Evolutionary conservation across 2,113 vertebrate genomes (phyloP), one percentile per base, ranked within the genome.

Genomic region (Sinocyclocheilus maitianheensis): DNA sequence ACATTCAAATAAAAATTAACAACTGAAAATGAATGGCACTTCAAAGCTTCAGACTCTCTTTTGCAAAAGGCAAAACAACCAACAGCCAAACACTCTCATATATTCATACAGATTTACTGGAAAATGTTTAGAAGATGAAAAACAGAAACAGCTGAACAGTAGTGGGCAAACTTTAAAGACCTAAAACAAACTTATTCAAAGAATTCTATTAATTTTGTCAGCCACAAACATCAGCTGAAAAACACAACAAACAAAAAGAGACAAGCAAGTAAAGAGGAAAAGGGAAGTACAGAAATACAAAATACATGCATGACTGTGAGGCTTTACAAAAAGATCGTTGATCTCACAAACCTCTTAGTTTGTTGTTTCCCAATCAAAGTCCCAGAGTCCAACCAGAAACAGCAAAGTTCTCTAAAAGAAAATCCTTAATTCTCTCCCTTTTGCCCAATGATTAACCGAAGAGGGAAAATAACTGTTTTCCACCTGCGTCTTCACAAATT

Each of bases 261-360:
- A 43, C 34, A 63, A 67, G 65, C 24, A 46, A 18, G 55, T n/a
- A 51, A 69, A 40, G 12, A 74, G 4, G 37, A 34, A 78, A 20
- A 40, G 26, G 67, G 26, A 78, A 67, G 67, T 24, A 79, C 40
- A 74, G 75, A 48, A 22, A 75, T 58, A 40, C 77, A 77, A 53
- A 63, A 80, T 10, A 13, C 20, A 43, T 46, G 77, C 30, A 79
- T 30, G 77, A 37, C 58, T 62, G 40, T 77, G 72, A 65, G 55
- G 40, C 58, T 3, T 46, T 74, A 85, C 40, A 84, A 72, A 91
- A 88, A 90, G 90, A 91, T 91, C 90, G 92, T 30, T 90, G 65
- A 92, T 88, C 89, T 91, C 91, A 95, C 94, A 91, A 91, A 95
- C 95, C 94, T 95, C 88, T 92, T 87, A 83, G 51, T 87, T 91